Percentiles rank a stretch among this genome's conserved stretches.
Evolutionary conservation across 2,888 invertebrate genomes (phyloP).

Genomic region (Nemotelus nigrinus): DNA sequence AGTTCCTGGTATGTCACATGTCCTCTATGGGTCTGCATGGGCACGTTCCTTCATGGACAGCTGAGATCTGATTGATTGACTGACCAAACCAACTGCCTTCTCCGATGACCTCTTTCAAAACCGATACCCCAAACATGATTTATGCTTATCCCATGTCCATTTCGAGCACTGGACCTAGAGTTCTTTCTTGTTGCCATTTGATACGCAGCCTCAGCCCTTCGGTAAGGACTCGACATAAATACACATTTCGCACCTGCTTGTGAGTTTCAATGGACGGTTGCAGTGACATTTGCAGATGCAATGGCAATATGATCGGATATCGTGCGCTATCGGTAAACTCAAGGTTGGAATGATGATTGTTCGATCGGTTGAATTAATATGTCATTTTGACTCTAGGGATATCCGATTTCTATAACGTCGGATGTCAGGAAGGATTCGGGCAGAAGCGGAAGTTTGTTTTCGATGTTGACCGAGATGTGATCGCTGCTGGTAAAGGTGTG

Average conservation of each 20-base stretch:
- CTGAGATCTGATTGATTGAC: constrained; percentile 37
- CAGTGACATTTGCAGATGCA: constrained; percentile 2
- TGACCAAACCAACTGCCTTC: constrained; percentile 15
- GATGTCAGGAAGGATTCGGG: too few relatives aligned
- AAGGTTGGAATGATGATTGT: too few relatives aligned
- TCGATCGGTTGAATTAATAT: too few relatives aligned
- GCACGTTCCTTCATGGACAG: constrained; percentile 8
- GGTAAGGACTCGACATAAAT: too few relatives aligned
- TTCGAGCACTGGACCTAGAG: not conserved
- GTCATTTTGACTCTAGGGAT: too few relatives aligned
- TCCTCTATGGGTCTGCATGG: not conserved
- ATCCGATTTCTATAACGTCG: too few relatives aligned
- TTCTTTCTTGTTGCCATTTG: constrained; percentile 4
- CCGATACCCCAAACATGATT: constrained; percentile 14
- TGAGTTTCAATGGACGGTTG: not conserved
- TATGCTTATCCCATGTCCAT: not conserved
- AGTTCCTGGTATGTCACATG: constrained; percentile 35
- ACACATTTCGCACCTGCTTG: constrained; percentile 14
- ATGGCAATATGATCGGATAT: not conserved
- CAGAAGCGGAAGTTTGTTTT: too few relatives aligned
- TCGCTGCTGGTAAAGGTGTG: too few relatives aligned
- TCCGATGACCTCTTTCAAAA: constrained; percentile 7
- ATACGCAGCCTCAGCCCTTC: not conserved
- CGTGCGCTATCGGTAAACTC: not conserved
- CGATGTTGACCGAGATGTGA: too few relatives aligned